These are phyloP conservation scores for Mormyrops boulengeri DNA, from an alignment of 2,797 vertebrate genomes.

Conservation along the genomic window DNA sequence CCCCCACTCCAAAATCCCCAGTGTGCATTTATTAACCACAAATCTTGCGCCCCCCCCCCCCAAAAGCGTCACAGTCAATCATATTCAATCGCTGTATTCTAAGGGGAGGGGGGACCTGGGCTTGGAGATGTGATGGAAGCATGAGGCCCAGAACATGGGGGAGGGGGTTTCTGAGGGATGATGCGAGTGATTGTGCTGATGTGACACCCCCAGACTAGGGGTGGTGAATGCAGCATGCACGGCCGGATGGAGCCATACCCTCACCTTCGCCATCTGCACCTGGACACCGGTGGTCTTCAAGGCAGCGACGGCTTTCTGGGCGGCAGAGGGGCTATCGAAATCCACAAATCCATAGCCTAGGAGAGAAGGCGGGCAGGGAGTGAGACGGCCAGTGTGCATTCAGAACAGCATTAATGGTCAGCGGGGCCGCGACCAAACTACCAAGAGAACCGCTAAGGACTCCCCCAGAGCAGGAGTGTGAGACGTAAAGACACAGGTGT, in stretches of 20 bases:
- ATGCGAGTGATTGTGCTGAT: neutral
- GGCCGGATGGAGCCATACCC: conserved; percentile 22
- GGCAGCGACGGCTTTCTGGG: conserved; percentile 94
- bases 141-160: neutral
- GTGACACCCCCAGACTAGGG: neutral
- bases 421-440: neutral
- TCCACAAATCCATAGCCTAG: conserved; percentile 98
- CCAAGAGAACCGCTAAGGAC: neutral
- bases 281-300: conserved; percentile 94
- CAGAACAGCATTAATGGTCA: neutral
- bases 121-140: neutral
- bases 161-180: neutral
- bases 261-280: conserved; percentile 99
- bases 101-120: neutral
- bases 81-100: neutral
- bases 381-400: neutral
- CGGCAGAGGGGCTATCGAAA: conserved; percentile 93
- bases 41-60: neutral
- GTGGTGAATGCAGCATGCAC: neutral
- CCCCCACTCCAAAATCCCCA: neutral
- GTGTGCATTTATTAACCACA: neutral
- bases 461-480: neutral
- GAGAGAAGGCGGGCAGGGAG: conserved; percentile 38
- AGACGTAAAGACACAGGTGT: neutral
- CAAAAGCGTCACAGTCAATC: neutral